phyloP scores from a whole-genome alignment of 2,113 vertebrate species.

The Herpailurus yagouaroundi region DNA sequence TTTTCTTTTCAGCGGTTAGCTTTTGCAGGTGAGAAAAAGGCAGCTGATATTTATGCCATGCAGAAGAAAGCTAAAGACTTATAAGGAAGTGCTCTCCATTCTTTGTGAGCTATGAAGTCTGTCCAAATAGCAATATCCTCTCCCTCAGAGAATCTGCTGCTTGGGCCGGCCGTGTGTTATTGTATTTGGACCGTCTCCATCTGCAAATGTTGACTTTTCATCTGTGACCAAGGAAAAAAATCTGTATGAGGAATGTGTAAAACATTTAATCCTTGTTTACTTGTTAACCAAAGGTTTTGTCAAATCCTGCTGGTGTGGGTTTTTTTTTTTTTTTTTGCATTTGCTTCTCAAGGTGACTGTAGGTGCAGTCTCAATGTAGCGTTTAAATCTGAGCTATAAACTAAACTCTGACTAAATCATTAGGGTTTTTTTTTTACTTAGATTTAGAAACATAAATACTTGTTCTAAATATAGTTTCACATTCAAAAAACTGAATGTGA shows the following conservation, averaged over 20 bases:
- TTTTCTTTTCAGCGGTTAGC: slow-evolving; percentile 39
- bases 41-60: slow-evolving; percentile 31
- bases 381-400: slow-evolving; percentile 34
- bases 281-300: slow-evolving; percentile 77
- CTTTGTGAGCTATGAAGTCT: slow-evolving; percentile 73
- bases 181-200: slow-evolving; percentile 82
- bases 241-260: slow-evolving; percentile 77
- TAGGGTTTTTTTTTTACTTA: background rate
- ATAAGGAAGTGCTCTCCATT: slow-evolving; percentile 68
- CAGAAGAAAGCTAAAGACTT: slow-evolving; percentile 72
- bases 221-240: slow-evolving; percentile 80
- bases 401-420: slow-evolving; percentile 57
- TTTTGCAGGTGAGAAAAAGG: background rate
- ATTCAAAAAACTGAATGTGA: background rate
- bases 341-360: slow-evolving; percentile 76
- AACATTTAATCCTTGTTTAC: slow-evolving; percentile 85
- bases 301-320: slow-evolving; percentile 71
- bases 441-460: slow-evolving; percentile 47
- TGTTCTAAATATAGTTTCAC: slow-evolving; percentile 47
- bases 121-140: slow-evolving; percentile 81
- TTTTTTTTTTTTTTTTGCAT: slow-evolving; percentile 73
- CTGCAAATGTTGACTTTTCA: slow-evolving; percentile 85
- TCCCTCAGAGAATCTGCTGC: slow-evolving; percentile 73
- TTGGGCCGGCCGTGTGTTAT: slow-evolving; percentile 74
- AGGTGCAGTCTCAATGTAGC: slow-evolving; percentile 56